phyloP scores from a whole-genome alignment of 2,113 vertebrate species.

The Amphilophus citrinellus region DNA sequence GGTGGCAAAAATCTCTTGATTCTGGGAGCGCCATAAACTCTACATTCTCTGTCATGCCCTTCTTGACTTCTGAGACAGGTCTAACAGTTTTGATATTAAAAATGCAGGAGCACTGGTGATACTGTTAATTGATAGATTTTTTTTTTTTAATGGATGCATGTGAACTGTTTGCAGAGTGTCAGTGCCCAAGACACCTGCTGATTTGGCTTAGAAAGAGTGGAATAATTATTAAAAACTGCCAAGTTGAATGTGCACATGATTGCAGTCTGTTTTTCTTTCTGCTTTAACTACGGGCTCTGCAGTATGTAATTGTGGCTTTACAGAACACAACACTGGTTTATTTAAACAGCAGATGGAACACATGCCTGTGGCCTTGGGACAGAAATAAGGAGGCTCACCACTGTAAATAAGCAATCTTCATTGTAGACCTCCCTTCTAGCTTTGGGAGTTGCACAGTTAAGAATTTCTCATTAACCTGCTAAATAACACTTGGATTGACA shows the following conservation, averaged over 20 bases:
- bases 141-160: background rate
- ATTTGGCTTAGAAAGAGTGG: background rate
- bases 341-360: background rate
- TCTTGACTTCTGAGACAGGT: background rate
- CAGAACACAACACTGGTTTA: background rate
- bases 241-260: background rate
- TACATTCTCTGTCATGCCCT: background rate
- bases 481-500: background rate
- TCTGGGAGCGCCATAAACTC: background rate
- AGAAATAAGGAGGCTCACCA: background rate
- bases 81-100: background rate
- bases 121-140: background rate
- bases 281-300: background rate
- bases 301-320: background rate
- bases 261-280: background rate
- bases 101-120: background rate
- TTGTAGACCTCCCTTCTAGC: background rate
- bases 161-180: background rate
- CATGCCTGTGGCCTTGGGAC: background rate
- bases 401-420: background rate
- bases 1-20: background rate
- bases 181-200: constrained; percentile 8
- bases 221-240: constrained; percentile 2
- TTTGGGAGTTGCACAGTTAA: background rate
- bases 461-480: background rate